Conservation (phyloP, 2,113 vertebrate species). For the Rousettus leschenaultii region DNA sequence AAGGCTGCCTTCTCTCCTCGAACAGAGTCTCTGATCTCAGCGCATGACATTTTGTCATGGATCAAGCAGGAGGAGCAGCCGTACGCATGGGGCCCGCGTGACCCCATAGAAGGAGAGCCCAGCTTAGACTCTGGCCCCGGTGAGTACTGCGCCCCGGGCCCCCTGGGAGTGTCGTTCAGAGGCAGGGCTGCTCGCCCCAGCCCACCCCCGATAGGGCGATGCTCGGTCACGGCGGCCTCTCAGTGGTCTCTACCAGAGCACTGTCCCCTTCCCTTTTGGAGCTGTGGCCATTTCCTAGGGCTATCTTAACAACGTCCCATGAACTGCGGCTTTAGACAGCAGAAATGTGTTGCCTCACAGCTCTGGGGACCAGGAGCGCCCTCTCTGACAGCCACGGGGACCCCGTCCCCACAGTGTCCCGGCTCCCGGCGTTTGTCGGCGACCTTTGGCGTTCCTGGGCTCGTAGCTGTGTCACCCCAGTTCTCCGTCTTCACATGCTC, state of each 20-base stretch:
- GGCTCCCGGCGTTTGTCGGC: not conserved
- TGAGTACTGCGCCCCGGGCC: slow-evolving; percentile 43
- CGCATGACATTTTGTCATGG: slow-evolving; percentile 68
- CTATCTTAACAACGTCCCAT: not conserved
- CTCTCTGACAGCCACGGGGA: not conserved
- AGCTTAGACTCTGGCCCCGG: slow-evolving; percentile 58
- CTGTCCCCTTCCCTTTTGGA: not conserved
- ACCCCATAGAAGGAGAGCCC: slow-evolving; percentile 60
- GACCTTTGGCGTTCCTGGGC: not conserved
- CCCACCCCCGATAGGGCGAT: not conserved
- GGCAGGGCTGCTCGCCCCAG: not conserved
- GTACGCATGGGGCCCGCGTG: not conserved
- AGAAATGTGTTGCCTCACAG: not conserved
- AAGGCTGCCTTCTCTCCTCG: slow-evolving; percentile 1
- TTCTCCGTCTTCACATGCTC: not conserved
- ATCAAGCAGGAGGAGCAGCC: slow-evolving; percentile 83
- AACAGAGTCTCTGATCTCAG: slow-evolving; percentile 77
- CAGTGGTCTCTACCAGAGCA: not conserved
- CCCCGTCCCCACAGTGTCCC: not conserved
- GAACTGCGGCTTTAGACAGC: not conserved
- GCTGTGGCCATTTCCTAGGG: not conserved
- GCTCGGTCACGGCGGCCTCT: not conserved
- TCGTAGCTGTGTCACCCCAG: accelerated
- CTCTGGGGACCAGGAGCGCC: not conserved
- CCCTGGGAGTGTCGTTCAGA: accelerated